Evolutionary conservation across 2,888 invertebrate species (phyloP).

Genomic region (Melitaea athalia): DNA sequence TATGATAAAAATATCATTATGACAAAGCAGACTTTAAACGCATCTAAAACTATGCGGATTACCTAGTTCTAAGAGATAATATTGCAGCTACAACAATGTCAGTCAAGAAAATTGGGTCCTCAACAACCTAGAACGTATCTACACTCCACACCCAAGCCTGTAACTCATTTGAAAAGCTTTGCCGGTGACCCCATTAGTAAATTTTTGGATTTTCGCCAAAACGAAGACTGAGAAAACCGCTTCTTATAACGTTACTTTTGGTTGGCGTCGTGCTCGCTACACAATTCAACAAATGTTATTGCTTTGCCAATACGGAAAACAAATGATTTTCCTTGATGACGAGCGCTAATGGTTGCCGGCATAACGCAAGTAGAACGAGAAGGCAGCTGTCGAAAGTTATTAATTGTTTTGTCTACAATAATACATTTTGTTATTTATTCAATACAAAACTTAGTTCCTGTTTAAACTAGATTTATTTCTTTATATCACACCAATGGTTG

Average conservation of each 20-base stretch:
- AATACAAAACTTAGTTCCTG: not conserved
- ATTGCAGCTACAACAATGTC: constrained; percentile 1
- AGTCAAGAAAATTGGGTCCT: constrained; percentile 21
- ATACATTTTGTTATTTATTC: constrained; percentile 8
- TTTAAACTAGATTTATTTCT: no score
- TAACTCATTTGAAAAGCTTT: constrained; percentile 46
- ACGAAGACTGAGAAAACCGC: constrained; percentile 44
- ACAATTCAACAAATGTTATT: constrained; percentile 32
- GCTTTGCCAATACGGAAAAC: constrained; percentile 34
- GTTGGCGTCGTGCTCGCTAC: constrained; percentile 26
- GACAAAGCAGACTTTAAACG: no score
- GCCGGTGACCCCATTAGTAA: constrained; percentile 48
- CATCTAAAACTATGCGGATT: no score
- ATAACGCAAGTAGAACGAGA: constrained; percentile 17
- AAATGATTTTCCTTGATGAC: constrained; percentile 32
- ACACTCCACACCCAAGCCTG: constrained; percentile 35
- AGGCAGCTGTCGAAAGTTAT: constrained; percentile 27
- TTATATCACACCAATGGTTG: no score
- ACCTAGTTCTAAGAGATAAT: constrained; percentile 1
- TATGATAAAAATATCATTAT: no score
- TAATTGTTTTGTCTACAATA: constrained; percentile 9
- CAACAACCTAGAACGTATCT: constrained; percentile 31
- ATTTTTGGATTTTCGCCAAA: constrained; percentile 49
- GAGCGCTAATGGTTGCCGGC: constrained; percentile 24
- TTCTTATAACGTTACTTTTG: constrained; percentile 36